A percentile compares a stretch with the other conserved stretches of the same genome.
Conservation (phyloP, 2,888 invertebrate genomes). For the Oscheius onirici region DNA sequence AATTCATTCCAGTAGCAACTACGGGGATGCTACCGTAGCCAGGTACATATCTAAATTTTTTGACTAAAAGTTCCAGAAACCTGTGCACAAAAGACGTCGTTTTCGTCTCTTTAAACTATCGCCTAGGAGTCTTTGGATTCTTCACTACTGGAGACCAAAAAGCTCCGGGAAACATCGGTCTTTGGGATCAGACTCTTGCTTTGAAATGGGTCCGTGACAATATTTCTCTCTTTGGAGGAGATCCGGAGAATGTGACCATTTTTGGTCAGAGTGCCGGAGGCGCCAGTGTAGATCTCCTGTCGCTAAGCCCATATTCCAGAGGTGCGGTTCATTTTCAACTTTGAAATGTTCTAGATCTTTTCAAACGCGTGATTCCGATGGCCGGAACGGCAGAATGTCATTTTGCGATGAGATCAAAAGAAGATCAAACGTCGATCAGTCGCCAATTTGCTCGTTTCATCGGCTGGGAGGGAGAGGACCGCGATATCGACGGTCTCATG, state of each 20-base stretch:
- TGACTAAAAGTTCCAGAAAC: conserved; percentile 39
- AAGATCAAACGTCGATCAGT: conserved; percentile 43
- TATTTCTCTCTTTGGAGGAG: conserved; percentile 63
- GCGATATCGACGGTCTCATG: neutral
- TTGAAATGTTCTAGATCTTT: conserved; percentile 42
- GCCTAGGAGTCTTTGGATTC: conserved; percentile 65
- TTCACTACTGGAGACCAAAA: conserved; percentile 48
- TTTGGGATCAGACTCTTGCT: conserved; percentile 68
- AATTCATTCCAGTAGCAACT: conserved; percentile 50
- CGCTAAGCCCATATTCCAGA: conserved; percentile 55
- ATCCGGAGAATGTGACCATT: conserved; percentile 66
- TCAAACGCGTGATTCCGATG: conserved; percentile 59
- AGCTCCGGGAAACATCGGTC: conserved; percentile 59
- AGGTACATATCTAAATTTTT: neutral
- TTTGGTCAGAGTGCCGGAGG: conserved; percentile 69
- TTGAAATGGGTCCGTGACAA: conserved; percentile 67
- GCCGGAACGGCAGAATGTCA: conserved; percentile 53
- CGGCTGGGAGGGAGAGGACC: conserved; percentile 42
- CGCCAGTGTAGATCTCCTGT: conserved; percentile 54
- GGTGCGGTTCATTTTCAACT: conserved; percentile 29
- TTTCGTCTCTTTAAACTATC: conserved; percentile 64
- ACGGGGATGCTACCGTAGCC: conserved; percentile 47
- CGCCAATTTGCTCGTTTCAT: conserved; percentile 45
- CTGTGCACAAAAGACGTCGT: conserved; percentile 62
- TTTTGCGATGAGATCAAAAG: conserved; percentile 45